Conservation (phyloP, 2,113 vertebrate genomes). For the Oceanodroma tethys region DNA sequence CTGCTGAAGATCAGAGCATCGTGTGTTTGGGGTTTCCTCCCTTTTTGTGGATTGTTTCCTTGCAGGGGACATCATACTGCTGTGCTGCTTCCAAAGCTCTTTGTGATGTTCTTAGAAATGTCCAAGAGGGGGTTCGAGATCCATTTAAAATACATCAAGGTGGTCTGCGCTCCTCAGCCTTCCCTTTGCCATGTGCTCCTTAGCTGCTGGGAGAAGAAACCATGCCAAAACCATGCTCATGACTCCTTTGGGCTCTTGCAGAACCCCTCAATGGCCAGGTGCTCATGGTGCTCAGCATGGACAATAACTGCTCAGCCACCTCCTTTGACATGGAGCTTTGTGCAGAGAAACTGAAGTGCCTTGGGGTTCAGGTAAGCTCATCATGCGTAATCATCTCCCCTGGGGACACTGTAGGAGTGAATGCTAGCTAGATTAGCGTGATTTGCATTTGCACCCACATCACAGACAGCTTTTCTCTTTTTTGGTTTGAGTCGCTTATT, state of each 20-base stretch:
- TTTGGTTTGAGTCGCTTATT: rapidly evolving
- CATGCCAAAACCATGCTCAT: background rate
- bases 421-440: background rate
- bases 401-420: background rate
- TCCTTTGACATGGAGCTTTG: slow-evolving; percentile 63
- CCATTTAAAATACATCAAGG: rapidly evolving
- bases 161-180: background rate
- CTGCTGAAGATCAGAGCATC: background rate
- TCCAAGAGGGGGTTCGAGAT: background rate
- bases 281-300: slow-evolving; percentile 65
- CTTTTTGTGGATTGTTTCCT: background rate
- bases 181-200: background rate
- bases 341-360: slow-evolving; percentile 59
- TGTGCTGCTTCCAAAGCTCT: background rate
- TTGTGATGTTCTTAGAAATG: background rate
- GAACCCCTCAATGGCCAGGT: slow-evolving; percentile 67
- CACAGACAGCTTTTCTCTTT: background rate
- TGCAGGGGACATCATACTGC: background rate
- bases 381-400: rapidly evolving
- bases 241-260: slow-evolving; percentile 35
- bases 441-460: background rate
- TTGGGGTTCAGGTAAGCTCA: slow-evolving; percentile 73
- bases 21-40: background rate
- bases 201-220: background rate
- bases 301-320: slow-evolving; percentile 50